These are phyloP conservation scores for Monopterus albus DNA, from an alignment of 2,113 vertebrate species.

Conservation along the genomic window DNA sequence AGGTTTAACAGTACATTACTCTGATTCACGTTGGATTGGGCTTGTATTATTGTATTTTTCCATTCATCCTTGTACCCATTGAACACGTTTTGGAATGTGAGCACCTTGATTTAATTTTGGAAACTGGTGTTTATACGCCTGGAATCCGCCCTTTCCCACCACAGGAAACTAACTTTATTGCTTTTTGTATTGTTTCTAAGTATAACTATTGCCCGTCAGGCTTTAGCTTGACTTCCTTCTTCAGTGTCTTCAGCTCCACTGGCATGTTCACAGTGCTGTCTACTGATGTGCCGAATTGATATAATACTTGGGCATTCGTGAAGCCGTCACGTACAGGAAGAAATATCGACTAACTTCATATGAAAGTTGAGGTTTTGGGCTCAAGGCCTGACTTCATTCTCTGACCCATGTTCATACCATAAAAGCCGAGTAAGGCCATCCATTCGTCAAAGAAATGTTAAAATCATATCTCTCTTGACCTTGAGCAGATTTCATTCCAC, in stretches of 20 bases:
- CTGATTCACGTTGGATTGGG: too few relatives aligned
- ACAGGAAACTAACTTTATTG: slow-evolving; percentile 8
- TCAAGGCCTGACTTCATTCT: not conserved
- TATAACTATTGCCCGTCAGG: slow-evolving; percentile 40
- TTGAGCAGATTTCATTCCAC: slow-evolving; percentile 40
- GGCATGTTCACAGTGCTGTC: slow-evolving; percentile 54
- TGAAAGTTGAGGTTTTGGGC: slow-evolving; percentile 2
- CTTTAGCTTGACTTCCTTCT: slow-evolving; percentile 42
- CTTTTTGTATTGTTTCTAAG: slow-evolving; percentile 36
- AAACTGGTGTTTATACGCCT: slow-evolving; percentile 9
- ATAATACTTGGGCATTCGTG: not conserved
- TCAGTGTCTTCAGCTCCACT: slow-evolving; percentile 44
- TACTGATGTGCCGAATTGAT: slow-evolving; percentile 4
- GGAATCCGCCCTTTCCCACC: slow-evolving; percentile 6
- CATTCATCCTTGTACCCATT: too few relatives aligned
- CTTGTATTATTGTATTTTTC: too few relatives aligned
- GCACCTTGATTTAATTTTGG: slow-evolving; percentile 8
- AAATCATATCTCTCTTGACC: slow-evolving; percentile 42
- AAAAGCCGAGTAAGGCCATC: slow-evolving; percentile 5
- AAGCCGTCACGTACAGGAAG: not conserved
- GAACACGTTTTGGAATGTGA: too few relatives aligned
- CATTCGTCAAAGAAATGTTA: slow-evolving; percentile 13
- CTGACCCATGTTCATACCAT: not conserved
- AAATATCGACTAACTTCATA: slow-evolving; percentile 12
- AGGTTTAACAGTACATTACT: too few relatives aligned